These are phyloP conservation scores for Acleris laterana DNA, from an alignment of 2,888 invertebrate genomes.

Conservation along the genomic window DNA sequence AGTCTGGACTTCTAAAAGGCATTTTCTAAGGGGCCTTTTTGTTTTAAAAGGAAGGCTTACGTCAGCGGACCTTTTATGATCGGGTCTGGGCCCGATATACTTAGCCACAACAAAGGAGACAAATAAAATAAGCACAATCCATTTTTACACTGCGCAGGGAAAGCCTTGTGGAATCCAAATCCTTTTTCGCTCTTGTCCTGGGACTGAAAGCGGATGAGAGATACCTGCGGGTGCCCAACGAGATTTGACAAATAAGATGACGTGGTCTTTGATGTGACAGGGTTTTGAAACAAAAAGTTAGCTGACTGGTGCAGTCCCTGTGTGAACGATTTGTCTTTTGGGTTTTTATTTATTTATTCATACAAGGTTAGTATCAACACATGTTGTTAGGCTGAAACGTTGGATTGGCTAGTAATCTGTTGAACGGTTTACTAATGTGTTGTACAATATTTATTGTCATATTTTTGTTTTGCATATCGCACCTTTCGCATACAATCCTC, in stretches of 20 bases:
- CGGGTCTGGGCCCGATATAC: constrained; percentile 1
- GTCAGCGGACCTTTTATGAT: constrained; percentile 10
- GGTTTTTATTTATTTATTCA: too few relatives aligned
- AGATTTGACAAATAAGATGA: neutral
- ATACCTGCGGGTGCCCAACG: neutral
- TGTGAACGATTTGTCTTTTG: too few relatives aligned
- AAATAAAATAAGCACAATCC: constrained; percentile 12
- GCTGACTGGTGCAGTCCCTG: too few relatives aligned
- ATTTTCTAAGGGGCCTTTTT: constrained; percentile 8
- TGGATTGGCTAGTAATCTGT: too few relatives aligned
- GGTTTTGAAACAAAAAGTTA: neutral
- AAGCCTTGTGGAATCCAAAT: constrained; percentile 4
- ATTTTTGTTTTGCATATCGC: too few relatives aligned
- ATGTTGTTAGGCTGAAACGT: too few relatives aligned
- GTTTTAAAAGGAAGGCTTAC: constrained; percentile 16
- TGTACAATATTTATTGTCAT: too few relatives aligned
- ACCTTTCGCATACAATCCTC: too few relatives aligned
- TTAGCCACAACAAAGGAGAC: constrained; percentile 13
- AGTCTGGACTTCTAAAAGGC: neutral
- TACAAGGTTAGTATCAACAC: too few relatives aligned
- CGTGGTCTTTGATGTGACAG: neutral
- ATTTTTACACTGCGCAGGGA: neutral
- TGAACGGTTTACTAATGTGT: too few relatives aligned
- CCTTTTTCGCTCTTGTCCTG: neutral
- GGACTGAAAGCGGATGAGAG: neutral